Evolutionary conservation across 2,888 invertebrate species (phyloP).

Genomic region (Nemotelus pantherinus): DNA sequence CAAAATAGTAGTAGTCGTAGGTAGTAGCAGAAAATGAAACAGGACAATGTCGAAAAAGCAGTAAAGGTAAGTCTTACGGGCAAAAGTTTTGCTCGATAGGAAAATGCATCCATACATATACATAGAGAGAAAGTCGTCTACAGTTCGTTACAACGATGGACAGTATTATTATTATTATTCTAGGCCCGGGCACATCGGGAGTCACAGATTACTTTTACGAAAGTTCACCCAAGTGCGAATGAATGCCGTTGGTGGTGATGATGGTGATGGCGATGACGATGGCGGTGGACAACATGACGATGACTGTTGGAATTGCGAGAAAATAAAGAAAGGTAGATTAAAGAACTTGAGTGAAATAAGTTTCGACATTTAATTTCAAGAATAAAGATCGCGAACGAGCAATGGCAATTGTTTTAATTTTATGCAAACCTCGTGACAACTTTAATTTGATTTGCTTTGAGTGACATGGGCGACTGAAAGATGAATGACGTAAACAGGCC

Average conservation of each 20-base stretch:
- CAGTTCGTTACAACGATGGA: background rate
- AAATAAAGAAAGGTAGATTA: background rate
- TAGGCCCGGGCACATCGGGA: background rate
- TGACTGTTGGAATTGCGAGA: background rate
- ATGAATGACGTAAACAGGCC: background rate
- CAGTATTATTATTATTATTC: slow-evolving; percentile 13
- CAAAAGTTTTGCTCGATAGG: slow-evolving; percentile 18
- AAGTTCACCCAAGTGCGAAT: slow-evolving; percentile 36
- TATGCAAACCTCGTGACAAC: slow-evolving; percentile 25
- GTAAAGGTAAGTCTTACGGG: slow-evolving; percentile 3
- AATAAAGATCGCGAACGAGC: slow-evolving; percentile 5
- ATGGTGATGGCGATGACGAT: background rate
- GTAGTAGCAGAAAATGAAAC: background rate
- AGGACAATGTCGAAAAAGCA: background rate
- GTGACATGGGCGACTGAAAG: slow-evolving; percentile 19
- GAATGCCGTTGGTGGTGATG: background rate
- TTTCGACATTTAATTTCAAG: background rate
- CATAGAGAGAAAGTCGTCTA: background rate
- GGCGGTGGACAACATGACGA: background rate
- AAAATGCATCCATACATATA: background rate
- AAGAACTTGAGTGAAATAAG: slow-evolving; percentile 7
- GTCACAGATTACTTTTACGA: slow-evolving; percentile 20
- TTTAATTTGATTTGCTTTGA: slow-evolving; percentile 40
- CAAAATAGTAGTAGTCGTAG: slow-evolving; percentile 22
- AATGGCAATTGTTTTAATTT: slow-evolving; percentile 17